Conservation (phyloP, 2,888 invertebrate genomes). For the Luperina testacea region DNA sequence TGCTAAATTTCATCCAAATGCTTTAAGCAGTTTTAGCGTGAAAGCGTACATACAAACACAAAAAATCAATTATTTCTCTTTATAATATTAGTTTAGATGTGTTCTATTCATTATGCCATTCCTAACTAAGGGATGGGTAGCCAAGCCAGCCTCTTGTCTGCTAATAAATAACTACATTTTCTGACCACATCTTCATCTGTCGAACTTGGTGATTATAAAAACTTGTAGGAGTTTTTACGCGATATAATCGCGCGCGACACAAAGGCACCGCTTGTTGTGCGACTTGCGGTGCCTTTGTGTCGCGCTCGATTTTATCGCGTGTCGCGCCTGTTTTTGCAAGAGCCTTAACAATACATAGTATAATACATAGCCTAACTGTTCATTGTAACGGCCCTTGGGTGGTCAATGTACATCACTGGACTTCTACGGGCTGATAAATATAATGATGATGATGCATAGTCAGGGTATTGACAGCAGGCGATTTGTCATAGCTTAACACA, state of each 20-base stretch:
- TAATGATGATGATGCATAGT: constrained; percentile 2
- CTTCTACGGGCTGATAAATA: constrained; percentile 17
- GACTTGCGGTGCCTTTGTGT: too few relatives aligned
- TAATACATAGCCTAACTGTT: constrained; percentile 2
- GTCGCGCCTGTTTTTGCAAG: too few relatives aligned
- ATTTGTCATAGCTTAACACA: constrained; percentile 12
- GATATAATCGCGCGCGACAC: too few relatives aligned
- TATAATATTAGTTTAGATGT: background rate
- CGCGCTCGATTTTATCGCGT: too few relatives aligned
- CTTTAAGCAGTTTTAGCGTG: too few relatives aligned
- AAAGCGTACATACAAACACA: too few relatives aligned
- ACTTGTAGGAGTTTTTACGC: too few relatives aligned
- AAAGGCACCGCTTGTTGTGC: too few relatives aligned
- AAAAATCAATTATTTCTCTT: too few relatives aligned
- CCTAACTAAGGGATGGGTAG: background rate
- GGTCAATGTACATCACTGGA: constrained; percentile 12
- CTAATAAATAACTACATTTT: background rate
- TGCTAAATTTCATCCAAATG: too few relatives aligned
- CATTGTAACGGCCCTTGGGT: constrained; percentile 21
- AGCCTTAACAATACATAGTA: too few relatives aligned
- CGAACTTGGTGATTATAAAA: background rate
- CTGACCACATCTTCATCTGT: background rate
- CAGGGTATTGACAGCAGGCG: constrained; percentile 20
- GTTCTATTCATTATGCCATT: background rate
- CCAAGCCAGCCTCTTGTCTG: background rate